Evolutionary conservation across 2,797 vertebrate genomes (phyloP).

Genomic region (Rhinichthys osculus): DNA sequence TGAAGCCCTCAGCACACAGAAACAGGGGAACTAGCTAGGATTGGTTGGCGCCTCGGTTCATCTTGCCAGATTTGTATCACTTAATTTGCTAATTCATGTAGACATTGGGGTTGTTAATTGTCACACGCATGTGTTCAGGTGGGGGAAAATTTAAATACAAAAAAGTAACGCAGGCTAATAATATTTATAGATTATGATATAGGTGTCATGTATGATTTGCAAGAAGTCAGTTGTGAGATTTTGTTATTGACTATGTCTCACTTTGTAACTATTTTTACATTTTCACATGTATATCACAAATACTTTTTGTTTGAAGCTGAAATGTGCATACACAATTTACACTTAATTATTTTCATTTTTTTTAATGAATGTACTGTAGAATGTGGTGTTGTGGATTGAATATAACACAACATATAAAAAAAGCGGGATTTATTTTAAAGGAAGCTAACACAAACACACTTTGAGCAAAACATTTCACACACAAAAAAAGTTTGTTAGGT

Average conservation of each 20-base stretch:
- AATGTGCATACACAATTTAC: not conserved
- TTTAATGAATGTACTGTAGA: not conserved
- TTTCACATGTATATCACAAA: not conserved
- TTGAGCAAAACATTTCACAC: not conserved
- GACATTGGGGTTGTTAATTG: not conserved
- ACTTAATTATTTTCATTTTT: too few relatives aligned
- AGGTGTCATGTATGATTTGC: not conserved
- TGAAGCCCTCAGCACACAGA: conserved; percentile 5
- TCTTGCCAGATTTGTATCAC: not conserved
- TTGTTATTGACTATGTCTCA: not conserved
- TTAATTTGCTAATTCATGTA: not conserved
- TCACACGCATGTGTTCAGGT: not conserved
- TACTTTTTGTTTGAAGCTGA: not conserved
- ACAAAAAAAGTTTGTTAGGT: not conserved
- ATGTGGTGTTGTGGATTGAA: not conserved
- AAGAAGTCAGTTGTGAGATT: not conserved
- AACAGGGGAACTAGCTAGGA: not conserved
- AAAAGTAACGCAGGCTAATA: not conserved
- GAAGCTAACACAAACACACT: not conserved
- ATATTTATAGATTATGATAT: not conserved
- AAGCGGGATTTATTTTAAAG: not conserved
- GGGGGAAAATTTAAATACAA: not conserved
- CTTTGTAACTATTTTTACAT: not conserved
- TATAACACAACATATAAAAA: too few relatives aligned
- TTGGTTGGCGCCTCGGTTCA: not conserved